These are phyloP conservation scores for Formica aserva DNA, from an alignment of 2,888 invertebrate genomes.

Conservation along the genomic window DNA sequence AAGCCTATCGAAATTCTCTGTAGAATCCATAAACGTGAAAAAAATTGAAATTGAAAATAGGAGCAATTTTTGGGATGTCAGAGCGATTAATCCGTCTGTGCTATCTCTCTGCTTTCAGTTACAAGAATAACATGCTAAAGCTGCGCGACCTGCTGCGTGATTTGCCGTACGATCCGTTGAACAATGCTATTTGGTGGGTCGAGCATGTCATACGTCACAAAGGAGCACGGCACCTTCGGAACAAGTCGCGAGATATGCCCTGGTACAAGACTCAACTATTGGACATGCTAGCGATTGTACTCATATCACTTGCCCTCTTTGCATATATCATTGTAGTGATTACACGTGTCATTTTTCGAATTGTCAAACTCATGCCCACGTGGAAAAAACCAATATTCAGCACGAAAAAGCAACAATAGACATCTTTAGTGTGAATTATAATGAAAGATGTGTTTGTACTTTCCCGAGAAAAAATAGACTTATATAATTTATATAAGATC, in stretches of 20 bases:
- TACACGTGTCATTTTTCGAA: not conserved
- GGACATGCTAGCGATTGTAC: not conserved
- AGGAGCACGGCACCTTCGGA: constrained; percentile 68
- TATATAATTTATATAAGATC: no score
- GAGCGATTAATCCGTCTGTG: not conserved
- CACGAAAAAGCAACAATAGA: not conserved
- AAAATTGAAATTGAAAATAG: not conserved
- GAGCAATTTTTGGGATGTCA: not conserved
- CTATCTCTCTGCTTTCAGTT: constrained; percentile 63
- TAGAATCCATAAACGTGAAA: not conserved
- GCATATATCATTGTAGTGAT: not conserved
- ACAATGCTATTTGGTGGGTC: constrained; percentile 73
- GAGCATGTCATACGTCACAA: constrained; percentile 75
- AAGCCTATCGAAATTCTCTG: not conserved
- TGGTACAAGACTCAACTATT: constrained; percentile 60
- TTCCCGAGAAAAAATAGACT: no score
- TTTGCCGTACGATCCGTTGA: constrained; percentile 62
- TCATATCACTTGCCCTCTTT: not conserved
- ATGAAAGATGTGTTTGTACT: no score
- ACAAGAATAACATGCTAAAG: constrained; percentile 69
- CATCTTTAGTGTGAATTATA: not conserved
- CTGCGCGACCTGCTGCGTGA: constrained; percentile 64
- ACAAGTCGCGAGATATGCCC: constrained; percentile 55
- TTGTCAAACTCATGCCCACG: not conserved
- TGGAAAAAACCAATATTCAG: not conserved